These are phyloP conservation scores for Anastatus disparis DNA, from an alignment of 1,140 invertebrate species.

Conservation along the genomic window DNA sequence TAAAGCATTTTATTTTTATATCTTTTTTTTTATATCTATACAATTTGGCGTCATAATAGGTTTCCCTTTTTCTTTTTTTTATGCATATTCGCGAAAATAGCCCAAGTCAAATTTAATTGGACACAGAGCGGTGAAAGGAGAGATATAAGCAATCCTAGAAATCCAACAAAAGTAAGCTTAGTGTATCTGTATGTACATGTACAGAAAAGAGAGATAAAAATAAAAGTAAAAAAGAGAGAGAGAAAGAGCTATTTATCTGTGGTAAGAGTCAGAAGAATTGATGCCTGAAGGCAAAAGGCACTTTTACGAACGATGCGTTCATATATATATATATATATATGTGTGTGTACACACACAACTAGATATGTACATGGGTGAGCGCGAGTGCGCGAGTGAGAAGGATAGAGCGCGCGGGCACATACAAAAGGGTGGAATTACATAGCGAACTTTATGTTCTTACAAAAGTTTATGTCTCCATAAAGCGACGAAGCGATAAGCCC, in stretches of 20 bases:
- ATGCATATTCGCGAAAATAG: too few species aligned
- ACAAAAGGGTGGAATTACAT: conserved; percentile 39
- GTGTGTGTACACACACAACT: too few species aligned
- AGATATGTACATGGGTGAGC: too few species aligned
- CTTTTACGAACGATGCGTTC: conserved; percentile 36
- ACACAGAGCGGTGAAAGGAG: conserved; percentile 30
- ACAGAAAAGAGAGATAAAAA: too few species aligned
- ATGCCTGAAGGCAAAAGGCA: conserved; percentile 36
- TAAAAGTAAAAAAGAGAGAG: too few species aligned
- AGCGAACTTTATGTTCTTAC: conserved; percentile 36
- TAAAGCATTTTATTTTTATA: too few species aligned
- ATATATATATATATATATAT: too few species aligned
- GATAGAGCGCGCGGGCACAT: not conserved
- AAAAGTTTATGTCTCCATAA: conserved; percentile 41
- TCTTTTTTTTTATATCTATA: not conserved
- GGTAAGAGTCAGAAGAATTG: conserved; percentile 34
- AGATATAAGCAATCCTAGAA: conserved; percentile 3
- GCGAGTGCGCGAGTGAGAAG: too few species aligned
- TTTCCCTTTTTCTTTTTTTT: not conserved
- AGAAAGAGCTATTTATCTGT: conserved; percentile 36
- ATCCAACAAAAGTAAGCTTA: conserved; percentile 27
- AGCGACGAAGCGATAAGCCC: conserved; percentile 37
- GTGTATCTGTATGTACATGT: too few species aligned
- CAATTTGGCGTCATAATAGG: not conserved
- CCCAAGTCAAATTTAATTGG: conserved; percentile 30